Evolutionary conservation across 2,797 vertebrate genomes (phyloP), one percentile per base, ranked within the genome.

Genomic region (Champsocephalus esox): DNA sequence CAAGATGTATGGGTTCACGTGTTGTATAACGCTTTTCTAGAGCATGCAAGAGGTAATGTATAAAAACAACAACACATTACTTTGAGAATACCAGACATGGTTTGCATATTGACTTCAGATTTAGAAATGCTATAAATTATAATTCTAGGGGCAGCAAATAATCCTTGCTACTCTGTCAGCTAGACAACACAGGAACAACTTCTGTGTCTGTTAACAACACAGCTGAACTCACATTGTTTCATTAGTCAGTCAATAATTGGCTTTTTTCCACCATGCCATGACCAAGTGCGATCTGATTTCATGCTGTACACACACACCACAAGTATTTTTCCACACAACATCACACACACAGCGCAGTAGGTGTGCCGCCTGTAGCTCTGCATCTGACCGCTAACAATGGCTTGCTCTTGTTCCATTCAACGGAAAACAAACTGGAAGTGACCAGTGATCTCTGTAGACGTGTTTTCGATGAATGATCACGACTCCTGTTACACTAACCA

Each of bases 11-110:
- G 24, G 65, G 28, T 75, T 82, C 73, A 66, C 41, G 34, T 50
- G 75, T 88, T 90, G 55, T 77, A 59, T 57, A 86, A 87, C 54
- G 11, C 21, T 38, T 75, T 84, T 62, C 61, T 65, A 41, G 32
- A 63, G 7, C 55, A 75, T 43, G 8, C 34, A 38, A 38, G 34
- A 21, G 49, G 13, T 2, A n/a, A 49, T 57, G 61, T 59, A 64
- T 24, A 85, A 60, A 34, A 70, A 71, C 34, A 9, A 66, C 46
- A 60, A 58, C 46, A 54, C 17, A 41, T 32, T 59, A 44, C 32
- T 43, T 3, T 38, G 43, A 66, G 45, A 54, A 12, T 50, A 58
- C n/a, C 4, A 3, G 4, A 19, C 4, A 19, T 1, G 21, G 61
- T 52, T 57, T 59, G 1, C 10, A 24, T 32, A 44, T 44, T 52